phyloP scores from a whole-genome alignment of 2,113 vertebrate genomes.

The Lates calcarifer region DNA sequence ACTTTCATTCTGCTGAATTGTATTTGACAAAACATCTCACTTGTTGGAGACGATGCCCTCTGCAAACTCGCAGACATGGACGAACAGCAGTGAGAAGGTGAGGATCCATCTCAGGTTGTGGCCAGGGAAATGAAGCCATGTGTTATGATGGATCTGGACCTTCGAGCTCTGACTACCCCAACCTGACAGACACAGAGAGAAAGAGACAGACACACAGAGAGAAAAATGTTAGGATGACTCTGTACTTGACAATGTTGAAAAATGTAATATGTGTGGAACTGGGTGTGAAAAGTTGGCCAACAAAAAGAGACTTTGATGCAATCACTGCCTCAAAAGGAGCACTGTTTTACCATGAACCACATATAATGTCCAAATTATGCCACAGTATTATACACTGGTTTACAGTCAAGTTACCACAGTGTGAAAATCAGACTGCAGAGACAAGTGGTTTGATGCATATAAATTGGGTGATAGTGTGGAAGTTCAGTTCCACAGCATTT shows the following conservation, averaged over 20 bases:
- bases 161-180: constrained; percentile 99
- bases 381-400: too few relatives aligned
- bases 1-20: too few relatives aligned
- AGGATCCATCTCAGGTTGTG: constrained; percentile 98
- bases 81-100: constrained; percentile 94
- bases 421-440: too few relatives aligned
- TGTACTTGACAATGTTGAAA: not conserved
- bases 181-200: constrained; percentile 80
- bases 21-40: constrained; percentile 80
- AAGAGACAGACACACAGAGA: not conserved
- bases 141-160: constrained; percentile 99
- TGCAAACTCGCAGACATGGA: constrained; percentile 97
- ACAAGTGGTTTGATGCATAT: too few relatives aligned
- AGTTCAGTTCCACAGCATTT: not conserved
- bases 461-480: not conserved
- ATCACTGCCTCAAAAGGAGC: not conserved
- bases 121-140: constrained; percentile 98
- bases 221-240: not conserved
- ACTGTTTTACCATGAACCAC: not conserved
- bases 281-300: not conserved
- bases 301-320: not conserved
- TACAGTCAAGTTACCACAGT: too few relatives aligned
- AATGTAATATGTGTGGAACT: too few relatives aligned
- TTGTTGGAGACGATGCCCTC: constrained; percentile 94
- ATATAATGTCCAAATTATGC: not conserved